These are phyloP conservation scores for Nomada fucata DNA, from an alignment of 2,888 invertebrate species.

Conservation along the genomic window DNA sequence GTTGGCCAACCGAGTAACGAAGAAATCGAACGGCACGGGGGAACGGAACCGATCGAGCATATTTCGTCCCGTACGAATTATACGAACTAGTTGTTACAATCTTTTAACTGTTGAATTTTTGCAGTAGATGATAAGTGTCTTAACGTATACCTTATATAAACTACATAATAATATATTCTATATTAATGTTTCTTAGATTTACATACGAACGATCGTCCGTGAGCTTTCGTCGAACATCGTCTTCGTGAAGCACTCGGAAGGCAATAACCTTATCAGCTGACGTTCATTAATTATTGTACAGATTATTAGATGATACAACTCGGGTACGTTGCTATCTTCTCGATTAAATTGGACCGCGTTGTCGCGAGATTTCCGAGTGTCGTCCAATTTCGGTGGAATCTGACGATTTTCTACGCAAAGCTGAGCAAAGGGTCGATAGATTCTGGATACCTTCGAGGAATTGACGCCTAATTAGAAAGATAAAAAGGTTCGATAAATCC, in stretches of 20 bases:
- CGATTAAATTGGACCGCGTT: not conserved
- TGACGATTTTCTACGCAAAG: conserved; percentile 36
- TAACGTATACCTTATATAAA: conserved; percentile 81
- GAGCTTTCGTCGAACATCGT: conserved; percentile 45
- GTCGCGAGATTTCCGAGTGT: not conserved
- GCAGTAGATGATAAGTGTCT: conserved; percentile 82
- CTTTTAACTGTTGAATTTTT: conserved; percentile 83
- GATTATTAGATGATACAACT: not conserved
- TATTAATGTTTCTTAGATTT: conserved; percentile 82
- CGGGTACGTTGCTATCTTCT: not conserved
- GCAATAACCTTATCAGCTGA: conserved; percentile 17
- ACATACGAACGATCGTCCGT: conserved; percentile 62
- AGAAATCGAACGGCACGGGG: not conserved
- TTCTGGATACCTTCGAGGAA: conserved; percentile 64
- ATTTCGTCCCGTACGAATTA: conserved; percentile 40
- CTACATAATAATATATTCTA: conserved; percentile 81
- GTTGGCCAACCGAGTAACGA: not conserved
- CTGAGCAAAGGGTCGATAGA: conserved; percentile 34
- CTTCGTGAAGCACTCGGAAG: not conserved
- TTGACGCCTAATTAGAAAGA: conserved; percentile 29
- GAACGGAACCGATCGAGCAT: conserved; percentile 32
- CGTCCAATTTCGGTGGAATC: not conserved
- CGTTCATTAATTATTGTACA: conserved; percentile 1
- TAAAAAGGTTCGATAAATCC: conserved; percentile 3
- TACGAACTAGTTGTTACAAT: conserved; percentile 79